phyloP scores from a whole-genome alignment of 2,113 vertebrate genomes.

The Notarius lentiginosus region DNA sequence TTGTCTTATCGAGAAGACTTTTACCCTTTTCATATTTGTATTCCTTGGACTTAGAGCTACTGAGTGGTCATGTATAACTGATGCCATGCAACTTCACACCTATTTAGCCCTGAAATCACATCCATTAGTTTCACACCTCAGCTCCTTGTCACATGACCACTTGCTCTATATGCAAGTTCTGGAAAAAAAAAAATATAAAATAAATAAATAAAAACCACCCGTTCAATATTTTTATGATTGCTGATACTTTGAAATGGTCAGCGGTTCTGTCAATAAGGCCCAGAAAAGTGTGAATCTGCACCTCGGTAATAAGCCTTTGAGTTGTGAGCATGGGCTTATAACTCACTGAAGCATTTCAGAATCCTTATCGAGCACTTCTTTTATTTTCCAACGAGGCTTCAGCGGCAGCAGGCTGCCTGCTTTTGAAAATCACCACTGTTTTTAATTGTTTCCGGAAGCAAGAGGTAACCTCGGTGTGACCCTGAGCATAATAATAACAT shows the following conservation, averaged over 20 bases:
- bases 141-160: constrained; percentile 25
- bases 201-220: not conserved
- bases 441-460: constrained; percentile 57
- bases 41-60: not conserved
- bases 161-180: constrained; percentile 33
- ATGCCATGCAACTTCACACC: not conserved
- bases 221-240: constrained; percentile 46
- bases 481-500: constrained; percentile 29
- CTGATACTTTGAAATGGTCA: constrained; percentile 49
- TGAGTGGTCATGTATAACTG: not conserved
- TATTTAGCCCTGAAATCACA: constrained; percentile 17
- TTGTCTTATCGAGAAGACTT: not conserved
- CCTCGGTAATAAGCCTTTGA: constrained; percentile 43
- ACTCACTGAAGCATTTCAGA: constrained; percentile 49
- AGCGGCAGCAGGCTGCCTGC: constrained; percentile 1
- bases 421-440: constrained; percentile 42
- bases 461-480: constrained; percentile 38
- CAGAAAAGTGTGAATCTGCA: constrained; percentile 40
- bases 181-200: not conserved
- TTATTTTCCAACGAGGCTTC: constrained; percentile 39
- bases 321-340: constrained; percentile 43
- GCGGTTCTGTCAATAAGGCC: constrained; percentile 46
- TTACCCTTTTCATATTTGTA: no score
- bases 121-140: constrained; percentile 34
- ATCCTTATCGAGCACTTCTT: constrained; percentile 53